Evolutionary conservation across 2,888 invertebrate genomes (phyloP), one percentile per base, ranked within the genome.

Genomic region (Dilophus febrilis): DNA sequence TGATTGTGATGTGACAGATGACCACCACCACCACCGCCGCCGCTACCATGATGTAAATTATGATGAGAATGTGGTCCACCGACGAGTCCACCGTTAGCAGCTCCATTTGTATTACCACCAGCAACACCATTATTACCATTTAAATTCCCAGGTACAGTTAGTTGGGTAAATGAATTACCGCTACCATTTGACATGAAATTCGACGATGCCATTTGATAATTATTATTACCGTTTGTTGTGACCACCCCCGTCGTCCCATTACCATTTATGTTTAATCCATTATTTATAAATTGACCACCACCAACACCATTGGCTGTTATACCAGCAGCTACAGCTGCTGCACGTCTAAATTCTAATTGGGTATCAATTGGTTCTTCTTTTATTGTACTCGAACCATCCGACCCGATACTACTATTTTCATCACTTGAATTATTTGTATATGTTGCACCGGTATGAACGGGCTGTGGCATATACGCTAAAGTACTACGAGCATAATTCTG

Each of bases 401-500:
- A 76, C 45, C 76, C 71, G 37, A 70, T 64, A 40, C 67, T 69
- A 45, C 68, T 68, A 50, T 69, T 70, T 50, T 70, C 69, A 51
- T 69, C 68, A 52, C 67, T 68, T 45, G 67, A 68, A 48, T 67
- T 66, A 44, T 61, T 62, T 50, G 61, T 65, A 46, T 64, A 64
- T 14, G 60, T 57, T 40, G 64, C 64, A 38, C 57, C 59, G 3
- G 61, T 83, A 59, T 87, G 86, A 4, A 88, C 87, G 16, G 87
- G 85, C 61, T 90, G 90, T 1, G 90, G 90, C 85, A 90, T 87
- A 54, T 88, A 88, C 14, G 86, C 84, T 42, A 88, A 59, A 1
- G 84, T 80, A 18, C 80, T 80, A 44, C 84, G 64, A 3, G 78
- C 74, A 51, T 62, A 62, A 5, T 53, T 51, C 42, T 52, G 54